Base-by-base conservation (phyloP, 2,888 invertebrate species). In the Maniola hyperantus region DNA sequence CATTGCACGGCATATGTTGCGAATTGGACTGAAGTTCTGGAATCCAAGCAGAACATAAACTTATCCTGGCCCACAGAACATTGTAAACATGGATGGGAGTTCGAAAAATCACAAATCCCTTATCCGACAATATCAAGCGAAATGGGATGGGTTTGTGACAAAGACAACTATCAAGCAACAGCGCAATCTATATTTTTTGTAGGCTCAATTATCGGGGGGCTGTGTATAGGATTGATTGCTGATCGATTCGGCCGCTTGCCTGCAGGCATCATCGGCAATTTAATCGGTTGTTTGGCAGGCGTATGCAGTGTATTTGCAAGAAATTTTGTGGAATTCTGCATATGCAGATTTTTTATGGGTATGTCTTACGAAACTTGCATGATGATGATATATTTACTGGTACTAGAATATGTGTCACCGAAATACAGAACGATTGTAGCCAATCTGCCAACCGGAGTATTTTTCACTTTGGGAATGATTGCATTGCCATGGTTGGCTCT, bases 351-450 rank as follows among this genome's bases (percentile, higher is more conserved):
- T 65, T 77, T 89, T 18, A 80, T 87, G 76, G 89, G 89, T n/a
- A 82, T 88, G 78, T 82, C 86, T 5, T 88, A 84, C 53, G 89
- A 89, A 57, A 86, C 83, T 65, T 88, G 86, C 69, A 83, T 88
- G 83, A 85, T 85, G 77, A 86, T 89, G 84, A 77, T 75, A 0
- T 89, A 88, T 44, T 73, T 89, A 5, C 72, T 88, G 0, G 77
- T 83, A 44, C 70, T 89, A 33, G 89, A 89, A 73, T 88, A 84
- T 68, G 77, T 83, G 1, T 83, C 83, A 11, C 88, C 89, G 6
- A 88, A 82, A 71, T 84, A 89, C 64, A 83, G 89, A 65, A 83
- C 86, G 8, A 36, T 82, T 2, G 76, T 84, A n/a, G 77, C 84
- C 1, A 88, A 88, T 74, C 64, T 88, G 48, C 79, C 88, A 0